Conservation (phyloP, 1,140 invertebrate genomes). For the Globodera ellingtonae region DNA sequence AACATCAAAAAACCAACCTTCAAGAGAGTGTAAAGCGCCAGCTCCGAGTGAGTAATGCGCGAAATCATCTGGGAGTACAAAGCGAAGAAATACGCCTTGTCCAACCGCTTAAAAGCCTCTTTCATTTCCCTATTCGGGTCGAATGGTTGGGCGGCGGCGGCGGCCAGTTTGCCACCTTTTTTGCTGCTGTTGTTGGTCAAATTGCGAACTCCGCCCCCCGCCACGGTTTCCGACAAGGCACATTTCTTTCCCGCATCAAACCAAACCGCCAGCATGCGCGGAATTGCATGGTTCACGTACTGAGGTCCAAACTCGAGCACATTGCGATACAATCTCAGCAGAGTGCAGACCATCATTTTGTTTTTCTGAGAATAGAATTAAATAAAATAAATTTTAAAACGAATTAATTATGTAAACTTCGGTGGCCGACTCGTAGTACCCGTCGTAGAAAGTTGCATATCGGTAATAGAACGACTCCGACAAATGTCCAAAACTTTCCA, state of each 20-base stretch:
- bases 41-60: slow-evolving; percentile 22
- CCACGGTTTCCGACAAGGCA: neutral
- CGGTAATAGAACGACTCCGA: slow-evolving; percentile 32
- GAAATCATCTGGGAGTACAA: slow-evolving; percentile 31
- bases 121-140: slow-evolving; percentile 14
- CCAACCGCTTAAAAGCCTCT: slow-evolving; percentile 11
- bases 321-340: slow-evolving; percentile 9
- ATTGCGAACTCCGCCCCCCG: neutral
- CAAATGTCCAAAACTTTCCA: slow-evolving; percentile 24
- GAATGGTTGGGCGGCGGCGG: neutral
- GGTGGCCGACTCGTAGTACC: slow-evolving; percentile 30
- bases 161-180: neutral
- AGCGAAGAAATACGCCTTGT: slow-evolving; percentile 34
- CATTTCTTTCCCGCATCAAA: slow-evolving; percentile 21
- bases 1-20: neutral
- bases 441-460: slow-evolving; percentile 32
- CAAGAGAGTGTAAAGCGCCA: slow-evolving; percentile 1
- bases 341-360: slow-evolving; percentile 15
- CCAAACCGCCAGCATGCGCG: slow-evolving; percentile 26
- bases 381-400: neutral
- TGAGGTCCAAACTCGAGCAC: slow-evolving; percentile 20
- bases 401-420: slow-evolving; percentile 29
- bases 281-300: slow-evolving; percentile 27
- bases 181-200: neutral
- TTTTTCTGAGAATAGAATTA: slow-evolving; percentile 20